Base-by-base conservation (phyloP, 92 coral and sea anemone genomes). In the Phenganax marumi region DNA sequence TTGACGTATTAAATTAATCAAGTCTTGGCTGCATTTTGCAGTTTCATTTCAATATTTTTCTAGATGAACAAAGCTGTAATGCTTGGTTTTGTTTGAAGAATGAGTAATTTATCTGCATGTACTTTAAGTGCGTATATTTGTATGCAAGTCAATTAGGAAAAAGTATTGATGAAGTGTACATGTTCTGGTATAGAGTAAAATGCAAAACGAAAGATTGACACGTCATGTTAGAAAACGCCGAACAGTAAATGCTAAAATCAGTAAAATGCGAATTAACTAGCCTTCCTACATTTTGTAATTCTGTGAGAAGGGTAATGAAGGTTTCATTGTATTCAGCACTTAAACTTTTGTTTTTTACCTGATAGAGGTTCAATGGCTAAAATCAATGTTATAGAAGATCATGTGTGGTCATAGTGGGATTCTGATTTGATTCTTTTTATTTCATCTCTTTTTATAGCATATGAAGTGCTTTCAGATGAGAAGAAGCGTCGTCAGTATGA, bases 391-490 rank as follows among this genome's bases (percentile, higher is more conserved):
- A 33, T 5, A 1, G 3, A 5, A 33, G 43, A 33, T 16, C 25
- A 65, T 16, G 18, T 16, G 18, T 24, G 75, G 75, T 50, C 46
- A 69, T 10, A 18, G 9, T 69, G 48, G 19, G 75, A 24, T 63
- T 63, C 26, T 25, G n/a, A 56, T 14, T 63, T 12, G 11, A 68
- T 68, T 12, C 48, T 72, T 52, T 22, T 3, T 8, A 14, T 10
- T 46, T 23, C 2, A 68, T 84, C 14, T 63, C 54, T 52, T 53
- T 76, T 75, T 79, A 39, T 81, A 94, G 98, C 98, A 68, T 92
- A 94, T 79, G 97, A 94, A 84, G 97, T 94, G 24, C 85, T 94
- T 79, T 92, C 97, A 43, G 98, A 94, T 81, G 97, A 94, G 82
- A 92, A 90, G 65, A 94, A 94, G 70, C 86, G 97, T 64, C 86